Percentiles rank a stretch among this genome's conserved stretches.
Evolutionary conservation across 2,113 vertebrate species (phyloP).

Genomic region (Galbula dea): DNA sequence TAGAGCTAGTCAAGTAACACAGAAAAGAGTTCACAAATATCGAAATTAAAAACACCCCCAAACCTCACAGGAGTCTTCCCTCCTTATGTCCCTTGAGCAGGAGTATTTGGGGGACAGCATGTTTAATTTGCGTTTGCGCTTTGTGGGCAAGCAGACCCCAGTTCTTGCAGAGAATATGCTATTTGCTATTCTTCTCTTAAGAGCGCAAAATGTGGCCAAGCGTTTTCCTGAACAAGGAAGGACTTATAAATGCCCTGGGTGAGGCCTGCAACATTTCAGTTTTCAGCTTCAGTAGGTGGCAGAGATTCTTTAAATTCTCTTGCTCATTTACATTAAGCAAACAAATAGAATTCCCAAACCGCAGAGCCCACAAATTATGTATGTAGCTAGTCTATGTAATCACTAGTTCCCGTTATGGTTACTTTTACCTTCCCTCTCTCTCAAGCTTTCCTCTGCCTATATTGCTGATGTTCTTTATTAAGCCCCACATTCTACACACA

Average conservation of each 20-base stretch:
- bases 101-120: background rate
- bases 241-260: background rate
- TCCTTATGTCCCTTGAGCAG: background rate
- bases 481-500: background rate
- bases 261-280: background rate
- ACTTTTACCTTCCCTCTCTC: background rate
- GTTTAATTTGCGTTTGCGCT: background rate
- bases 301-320: slow-evolving; percentile 33
- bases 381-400: background rate
- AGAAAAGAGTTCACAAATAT: background rate
- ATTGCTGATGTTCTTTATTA: background rate
- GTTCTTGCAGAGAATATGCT: background rate
- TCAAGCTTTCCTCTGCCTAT: background rate
- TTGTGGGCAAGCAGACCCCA: background rate
- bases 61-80: background rate
- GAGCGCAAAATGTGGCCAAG: background rate
- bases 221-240: slow-evolving; percentile 8
- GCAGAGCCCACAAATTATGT: background rate
- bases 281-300: background rate
- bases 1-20: background rate
- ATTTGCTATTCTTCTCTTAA: background rate
- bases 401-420: background rate
- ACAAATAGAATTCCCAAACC: slow-evolving; percentile 42
- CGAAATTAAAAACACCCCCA: background rate
- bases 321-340: slow-evolving; percentile 45